phyloP scores from a whole-genome alignment of 2,888 invertebrate species.

The Netelia melanura region DNA sequence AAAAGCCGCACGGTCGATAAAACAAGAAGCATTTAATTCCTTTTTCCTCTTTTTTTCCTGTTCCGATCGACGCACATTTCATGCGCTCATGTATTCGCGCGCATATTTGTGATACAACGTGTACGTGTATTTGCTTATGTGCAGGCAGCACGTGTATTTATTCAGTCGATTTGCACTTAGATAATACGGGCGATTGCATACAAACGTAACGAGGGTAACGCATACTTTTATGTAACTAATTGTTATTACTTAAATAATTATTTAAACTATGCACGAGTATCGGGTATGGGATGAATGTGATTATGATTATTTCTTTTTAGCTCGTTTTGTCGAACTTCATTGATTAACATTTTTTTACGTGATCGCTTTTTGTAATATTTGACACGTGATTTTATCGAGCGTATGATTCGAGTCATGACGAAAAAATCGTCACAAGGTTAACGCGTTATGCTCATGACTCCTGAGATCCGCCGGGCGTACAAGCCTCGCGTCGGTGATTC shows the following conservation, averaged over 20 bases:
- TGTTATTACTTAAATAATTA: slow-evolving; percentile 20
- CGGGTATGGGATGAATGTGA: neutral
- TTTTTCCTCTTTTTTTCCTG: neutral
- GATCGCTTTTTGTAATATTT: neutral
- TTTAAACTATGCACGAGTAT: neutral
- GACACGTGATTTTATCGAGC: neutral
- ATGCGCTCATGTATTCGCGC: neutral
- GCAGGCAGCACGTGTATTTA: slow-evolving; percentile 13
- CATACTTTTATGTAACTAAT: slow-evolving; percentile 17
- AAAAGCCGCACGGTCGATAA: slow-evolving; percentile 2
- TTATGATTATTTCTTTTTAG: neutral
- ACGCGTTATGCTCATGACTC: too few relatives aligned
- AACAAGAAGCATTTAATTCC: neutral
- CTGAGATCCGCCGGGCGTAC: too few relatives aligned
- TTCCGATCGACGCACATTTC: neutral
- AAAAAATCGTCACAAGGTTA: too few relatives aligned
- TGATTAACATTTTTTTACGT: neutral
- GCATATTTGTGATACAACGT: neutral
- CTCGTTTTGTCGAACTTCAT: neutral
- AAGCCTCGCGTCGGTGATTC: too few relatives aligned
- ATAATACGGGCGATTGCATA: neutral
- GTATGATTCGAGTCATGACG: neutral
- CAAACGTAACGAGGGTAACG: neutral
- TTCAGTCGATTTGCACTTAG: slow-evolving; percentile 23
- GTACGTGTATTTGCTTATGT: neutral